Conservation (phyloP, 2,888 invertebrate genomes). For the Heliconius charithonia region DNA sequence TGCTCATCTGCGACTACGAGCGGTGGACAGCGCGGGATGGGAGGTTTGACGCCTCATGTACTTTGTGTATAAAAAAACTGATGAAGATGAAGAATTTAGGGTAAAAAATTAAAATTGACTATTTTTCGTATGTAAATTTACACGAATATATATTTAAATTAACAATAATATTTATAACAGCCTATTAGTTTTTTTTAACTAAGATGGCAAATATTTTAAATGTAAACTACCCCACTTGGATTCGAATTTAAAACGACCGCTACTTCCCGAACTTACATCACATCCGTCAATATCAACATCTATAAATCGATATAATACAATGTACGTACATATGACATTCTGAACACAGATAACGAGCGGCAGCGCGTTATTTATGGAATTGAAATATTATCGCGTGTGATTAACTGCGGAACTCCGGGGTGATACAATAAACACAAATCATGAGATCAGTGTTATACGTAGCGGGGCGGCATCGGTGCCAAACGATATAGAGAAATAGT, state of each 20-base stretch:
- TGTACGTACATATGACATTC: not conserved
- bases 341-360: slow-evolving; percentile 24
- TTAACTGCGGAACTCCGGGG: slow-evolving; percentile 32
- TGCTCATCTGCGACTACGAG: slow-evolving; percentile 29
- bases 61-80: slow-evolving; percentile 23
- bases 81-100: no score
- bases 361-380: slow-evolving; percentile 30
- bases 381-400: slow-evolving; percentile 8
- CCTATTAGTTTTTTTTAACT: no score
- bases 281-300: not conserved
- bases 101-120: no score
- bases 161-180: no score
- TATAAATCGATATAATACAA: not conserved
- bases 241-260: not conserved
- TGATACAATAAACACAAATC: slow-evolving; percentile 41
- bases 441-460: slow-evolving; percentile 15
- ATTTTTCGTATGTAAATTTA: no score
- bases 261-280: not conserved
- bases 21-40: slow-evolving; percentile 21
- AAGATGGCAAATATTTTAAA: no score
- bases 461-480: not conserved
- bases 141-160: no score
- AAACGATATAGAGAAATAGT: not conserved
- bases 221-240: not conserved
- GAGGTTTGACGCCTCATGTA: slow-evolving; percentile 23